Conservation (phyloP, 2,888 invertebrate species). For the Lithophane socia region DNA sequence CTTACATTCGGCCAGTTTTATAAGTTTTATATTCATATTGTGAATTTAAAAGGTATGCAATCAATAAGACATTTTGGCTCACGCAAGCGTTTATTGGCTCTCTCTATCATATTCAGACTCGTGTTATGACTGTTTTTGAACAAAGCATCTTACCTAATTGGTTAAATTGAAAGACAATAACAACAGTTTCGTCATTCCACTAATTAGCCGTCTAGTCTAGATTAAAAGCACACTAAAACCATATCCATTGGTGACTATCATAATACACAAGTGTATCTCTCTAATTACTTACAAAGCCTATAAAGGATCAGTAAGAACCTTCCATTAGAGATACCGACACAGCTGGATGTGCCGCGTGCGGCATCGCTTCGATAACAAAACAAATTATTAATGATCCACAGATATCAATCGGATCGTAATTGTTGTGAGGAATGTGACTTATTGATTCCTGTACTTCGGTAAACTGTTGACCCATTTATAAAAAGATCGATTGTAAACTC, state of each 20-base stretch:
- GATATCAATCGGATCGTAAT: constrained; percentile 67
- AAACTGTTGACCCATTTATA: constrained; percentile 66
- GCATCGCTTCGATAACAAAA: constrained; percentile 58
- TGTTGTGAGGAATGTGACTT: constrained; percentile 68
- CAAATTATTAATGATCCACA: constrained; percentile 70
- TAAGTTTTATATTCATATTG: constrained; percentile 65
- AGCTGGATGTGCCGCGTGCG: constrained; percentile 55
- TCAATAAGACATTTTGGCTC: constrained; percentile 49
- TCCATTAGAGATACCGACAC: constrained; percentile 47
- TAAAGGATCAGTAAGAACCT: constrained; percentile 46
- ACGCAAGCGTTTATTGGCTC: constrained; percentile 38
- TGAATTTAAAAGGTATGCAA: constrained; percentile 64
- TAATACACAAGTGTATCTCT: constrained; percentile 43
- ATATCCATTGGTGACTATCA: constrained; percentile 21
- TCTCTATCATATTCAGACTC: constrained; percentile 6
- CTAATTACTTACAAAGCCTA: constrained; percentile 44
- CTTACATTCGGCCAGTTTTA: constrained; percentile 72
- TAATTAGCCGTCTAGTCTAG: constrained; percentile 7
- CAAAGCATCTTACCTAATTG: constrained; percentile 21
- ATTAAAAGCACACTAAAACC: constrained; percentile 13
- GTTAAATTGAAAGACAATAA: not conserved
- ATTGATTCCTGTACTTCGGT: constrained; percentile 66
- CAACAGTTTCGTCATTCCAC: not conserved
- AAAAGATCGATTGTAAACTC: constrained; percentile 63
- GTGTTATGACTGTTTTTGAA: not conserved